Conservation (phyloP, 2,797 vertebrate genomes). For the Lateolabrax maculatus region DNA sequence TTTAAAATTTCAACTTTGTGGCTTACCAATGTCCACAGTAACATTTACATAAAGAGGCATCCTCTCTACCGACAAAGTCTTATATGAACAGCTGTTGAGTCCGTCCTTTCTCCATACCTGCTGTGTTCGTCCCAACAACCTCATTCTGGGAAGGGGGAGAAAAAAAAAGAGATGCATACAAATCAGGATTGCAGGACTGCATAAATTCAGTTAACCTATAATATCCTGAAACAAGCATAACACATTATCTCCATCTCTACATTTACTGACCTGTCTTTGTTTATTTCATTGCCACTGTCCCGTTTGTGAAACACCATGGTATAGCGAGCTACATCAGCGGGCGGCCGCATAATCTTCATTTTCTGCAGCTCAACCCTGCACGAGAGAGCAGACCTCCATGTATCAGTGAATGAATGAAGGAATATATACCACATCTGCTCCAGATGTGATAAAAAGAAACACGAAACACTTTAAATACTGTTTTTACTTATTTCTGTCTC, state of each 20-base stretch:
- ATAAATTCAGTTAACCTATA: background rate
- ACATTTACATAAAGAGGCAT: constrained; percentile 91
- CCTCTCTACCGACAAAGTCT: constrained; percentile 86
- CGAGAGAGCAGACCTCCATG: background rate
- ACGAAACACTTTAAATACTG: background rate
- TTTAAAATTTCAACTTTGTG: constrained; percentile 59
- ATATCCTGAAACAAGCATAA: background rate
- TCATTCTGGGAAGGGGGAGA: constrained; percentile 86
- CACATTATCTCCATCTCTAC: background rate
- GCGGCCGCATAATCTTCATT: constrained; percentile 91
- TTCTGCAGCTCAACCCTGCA: constrained; percentile 91
- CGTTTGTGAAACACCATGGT: constrained; percentile 98
- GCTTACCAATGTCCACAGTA: constrained; percentile 91
- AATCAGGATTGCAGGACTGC: background rate
- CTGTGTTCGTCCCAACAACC: constrained; percentile 86
- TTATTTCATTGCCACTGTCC: constrained; percentile 93
- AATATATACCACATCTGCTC: background rate
- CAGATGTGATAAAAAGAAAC: background rate
- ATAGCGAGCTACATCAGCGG: constrained; percentile 90
- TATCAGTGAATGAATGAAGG: background rate
- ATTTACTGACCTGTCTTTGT: constrained; percentile 88
- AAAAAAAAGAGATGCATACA: background rate
- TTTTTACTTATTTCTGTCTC: constrained; percentile 42
- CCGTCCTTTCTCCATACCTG: constrained; percentile 92
- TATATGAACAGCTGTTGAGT: constrained; percentile 93